Evolutionary conservation across 2,113 vertebrate species (phyloP).

Genomic region (Manacus vitellinus): DNA sequence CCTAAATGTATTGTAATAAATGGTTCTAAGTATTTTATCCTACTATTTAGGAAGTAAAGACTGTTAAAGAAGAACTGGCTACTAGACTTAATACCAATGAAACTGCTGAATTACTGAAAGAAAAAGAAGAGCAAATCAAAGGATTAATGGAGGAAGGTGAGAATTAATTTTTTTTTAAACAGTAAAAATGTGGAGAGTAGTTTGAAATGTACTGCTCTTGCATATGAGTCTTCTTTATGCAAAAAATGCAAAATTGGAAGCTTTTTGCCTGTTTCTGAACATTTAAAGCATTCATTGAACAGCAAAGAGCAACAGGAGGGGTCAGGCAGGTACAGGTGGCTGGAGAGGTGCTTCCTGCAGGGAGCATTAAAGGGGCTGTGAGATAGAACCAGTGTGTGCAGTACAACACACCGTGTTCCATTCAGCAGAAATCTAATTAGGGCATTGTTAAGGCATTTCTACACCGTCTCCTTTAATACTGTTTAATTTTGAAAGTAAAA

Average conservation of each 20-base stretch:
- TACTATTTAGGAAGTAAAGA: slow-evolving; percentile 88
- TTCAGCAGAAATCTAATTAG: neutral
- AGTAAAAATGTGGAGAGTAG: neutral
- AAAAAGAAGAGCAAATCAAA: slow-evolving; percentile 96
- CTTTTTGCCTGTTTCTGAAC: neutral
- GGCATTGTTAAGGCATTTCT: neutral
- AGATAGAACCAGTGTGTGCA: neutral
- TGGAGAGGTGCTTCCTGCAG: neutral
- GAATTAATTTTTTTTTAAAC: neutral
- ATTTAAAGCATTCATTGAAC: neutral
- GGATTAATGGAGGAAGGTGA: slow-evolving; percentile 96
- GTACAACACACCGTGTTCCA: fast-evolving
- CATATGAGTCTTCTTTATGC: neutral
- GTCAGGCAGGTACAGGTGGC: neutral
- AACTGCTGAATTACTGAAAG: slow-evolving; percentile 90
- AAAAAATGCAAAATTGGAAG: neutral
- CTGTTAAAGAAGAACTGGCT: slow-evolving; percentile 89
- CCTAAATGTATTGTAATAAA: neutral
- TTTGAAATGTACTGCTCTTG: neutral
- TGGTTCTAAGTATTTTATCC: neutral
- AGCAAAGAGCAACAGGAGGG: neutral
- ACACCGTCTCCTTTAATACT: neutral
- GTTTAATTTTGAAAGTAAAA: neutral
- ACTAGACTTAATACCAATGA: slow-evolving; percentile 89
- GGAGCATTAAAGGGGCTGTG: neutral